Percentiles rank a stretch among this genome's conserved stretches.
Evolutionary conservation across 2,113 vertebrate genomes (phyloP).

Genomic region (Lucifuga dentata): DNA sequence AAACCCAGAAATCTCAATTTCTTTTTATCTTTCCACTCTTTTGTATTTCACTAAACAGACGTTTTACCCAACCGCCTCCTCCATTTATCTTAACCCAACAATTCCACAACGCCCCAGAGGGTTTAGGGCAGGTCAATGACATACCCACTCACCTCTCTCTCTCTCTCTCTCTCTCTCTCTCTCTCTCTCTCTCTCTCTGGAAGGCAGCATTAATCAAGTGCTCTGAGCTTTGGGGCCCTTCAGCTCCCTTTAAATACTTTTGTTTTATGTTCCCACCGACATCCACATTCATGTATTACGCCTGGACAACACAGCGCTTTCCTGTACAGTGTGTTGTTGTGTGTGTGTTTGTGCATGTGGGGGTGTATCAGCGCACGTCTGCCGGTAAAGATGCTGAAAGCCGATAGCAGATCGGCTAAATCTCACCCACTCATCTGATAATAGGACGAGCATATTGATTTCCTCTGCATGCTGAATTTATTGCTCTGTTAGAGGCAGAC

Average conservation of each 20-base stretch:
- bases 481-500: conserved; percentile 20
- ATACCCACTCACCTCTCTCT: not conserved
- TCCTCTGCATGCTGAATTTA: conserved; percentile 42
- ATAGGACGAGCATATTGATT: conserved; percentile 57
- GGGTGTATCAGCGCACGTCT: not conserved
- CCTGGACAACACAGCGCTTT: conserved; percentile 32
- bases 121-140: conserved; percentile 27
- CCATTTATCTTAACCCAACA: conserved; percentile 37
- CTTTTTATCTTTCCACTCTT: not conserved
- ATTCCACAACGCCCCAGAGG: conserved; percentile 2
- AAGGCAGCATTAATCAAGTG: conserved; percentile 74
- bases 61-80: not conserved
- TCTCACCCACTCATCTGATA: conserved; percentile 56
- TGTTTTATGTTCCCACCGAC: conserved; percentile 65
- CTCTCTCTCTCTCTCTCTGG: conserved; percentile 17
- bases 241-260: conserved; percentile 74
- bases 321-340: conserved; percentile 6
- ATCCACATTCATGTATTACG: conserved; percentile 64
- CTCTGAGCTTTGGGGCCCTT: conserved; percentile 64
- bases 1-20: not conserved
- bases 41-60: not conserved
- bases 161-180: not conserved
- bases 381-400: conserved; percentile 36
- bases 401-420: conserved; percentile 40
- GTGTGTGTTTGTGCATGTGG: not conserved